Percentiles rank a stretch among this genome's conserved stretches.
Evolutionary conservation across 2,797 vertebrate species (phyloP).

Genomic region (Pangasius larnaudii): DNA sequence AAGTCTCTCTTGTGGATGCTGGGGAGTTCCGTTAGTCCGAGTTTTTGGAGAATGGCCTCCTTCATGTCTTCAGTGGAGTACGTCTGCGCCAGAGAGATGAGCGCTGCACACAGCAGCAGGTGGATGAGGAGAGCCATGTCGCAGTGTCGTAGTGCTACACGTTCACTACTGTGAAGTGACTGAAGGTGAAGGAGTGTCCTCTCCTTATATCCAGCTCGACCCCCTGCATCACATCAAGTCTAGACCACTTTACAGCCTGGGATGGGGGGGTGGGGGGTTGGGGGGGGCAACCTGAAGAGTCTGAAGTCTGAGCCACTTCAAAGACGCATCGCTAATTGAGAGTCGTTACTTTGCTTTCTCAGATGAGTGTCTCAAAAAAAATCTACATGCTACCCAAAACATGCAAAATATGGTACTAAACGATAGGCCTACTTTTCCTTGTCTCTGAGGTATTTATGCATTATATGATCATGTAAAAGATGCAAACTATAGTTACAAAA

Average conservation of each 20-base stretch:
- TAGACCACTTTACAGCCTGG: slow-evolving; percentile 58
- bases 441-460: background rate
- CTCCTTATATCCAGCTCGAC: slow-evolving; percentile 55
- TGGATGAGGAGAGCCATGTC: slow-evolving; percentile 56
- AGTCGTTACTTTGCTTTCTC: slow-evolving; percentile 67
- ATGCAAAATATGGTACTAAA: background rate
- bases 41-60: slow-evolving; percentile 71
- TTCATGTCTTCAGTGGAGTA: slow-evolving; percentile 69
- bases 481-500: background rate
- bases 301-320: slow-evolving; percentile 62
- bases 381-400: background rate
- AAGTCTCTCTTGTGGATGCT: slow-evolving; percentile 72
- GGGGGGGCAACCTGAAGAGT: slow-evolving; percentile 45
- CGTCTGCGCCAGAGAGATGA: slow-evolving; percentile 26
- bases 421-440: background rate
- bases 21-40: slow-evolving; percentile 70
- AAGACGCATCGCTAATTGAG: slow-evolving; percentile 66
- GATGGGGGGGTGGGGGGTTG: background rate
- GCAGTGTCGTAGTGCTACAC: slow-evolving; percentile 1
- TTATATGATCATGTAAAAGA: background rate
- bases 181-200: slow-evolving; percentile 1
- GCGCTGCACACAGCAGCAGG: slow-evolving; percentile 62
- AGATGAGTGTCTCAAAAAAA: slow-evolving; percentile 24
- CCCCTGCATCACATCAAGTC: slow-evolving; percentile 44
- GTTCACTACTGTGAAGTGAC: slow-evolving; percentile 48